phyloP scores from a whole-genome alignment of 2,797 vertebrate genomes.

The Dendrocincla fuliginosa region DNA sequence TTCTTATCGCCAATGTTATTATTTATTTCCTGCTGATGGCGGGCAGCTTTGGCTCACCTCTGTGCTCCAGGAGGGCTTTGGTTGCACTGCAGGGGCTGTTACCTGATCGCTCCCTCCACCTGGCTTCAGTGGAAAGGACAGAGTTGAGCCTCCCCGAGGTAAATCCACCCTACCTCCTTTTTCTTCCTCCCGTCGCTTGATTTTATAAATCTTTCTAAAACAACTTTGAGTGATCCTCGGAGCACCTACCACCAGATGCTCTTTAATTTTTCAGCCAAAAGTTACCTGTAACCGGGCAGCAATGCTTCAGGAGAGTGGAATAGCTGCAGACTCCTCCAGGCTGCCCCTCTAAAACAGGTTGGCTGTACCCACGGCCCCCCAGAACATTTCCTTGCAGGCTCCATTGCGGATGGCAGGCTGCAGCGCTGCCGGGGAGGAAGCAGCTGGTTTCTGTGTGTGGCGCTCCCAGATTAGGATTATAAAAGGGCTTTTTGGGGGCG shows the following conservation, averaged over 20 bases:
- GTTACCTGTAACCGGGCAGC: neutral
- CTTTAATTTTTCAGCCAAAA: neutral
- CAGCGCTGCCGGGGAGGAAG: slow-evolving; percentile 8
- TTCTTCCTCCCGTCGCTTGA: neutral
- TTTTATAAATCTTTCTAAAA: neutral
- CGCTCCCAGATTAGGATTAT: slow-evolving; percentile 54
- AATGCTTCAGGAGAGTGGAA: neutral
- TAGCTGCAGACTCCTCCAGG: neutral
- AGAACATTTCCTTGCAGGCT: neutral
- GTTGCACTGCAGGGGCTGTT: neutral
- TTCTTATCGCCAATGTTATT: neutral
- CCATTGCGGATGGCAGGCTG: neutral
- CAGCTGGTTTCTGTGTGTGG: slow-evolving; percentile 26
- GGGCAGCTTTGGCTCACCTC: neutral
- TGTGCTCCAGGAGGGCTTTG: neutral
- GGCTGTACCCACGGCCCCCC: neutral
- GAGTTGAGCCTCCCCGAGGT: neutral
- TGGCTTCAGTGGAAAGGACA: neutral
- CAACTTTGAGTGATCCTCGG: neutral
- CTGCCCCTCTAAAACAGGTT: neutral
- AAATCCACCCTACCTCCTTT: neutral
- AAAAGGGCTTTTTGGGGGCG: slow-evolving; percentile 32
- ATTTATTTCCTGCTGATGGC: neutral
- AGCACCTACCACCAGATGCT: neutral
- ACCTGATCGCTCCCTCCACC: neutral